Evolutionary conservation across 2,797 vertebrate genomes (phyloP), one percentile per base, ranked within the genome.

Genomic region (Gorsachius magnificus): DNA sequence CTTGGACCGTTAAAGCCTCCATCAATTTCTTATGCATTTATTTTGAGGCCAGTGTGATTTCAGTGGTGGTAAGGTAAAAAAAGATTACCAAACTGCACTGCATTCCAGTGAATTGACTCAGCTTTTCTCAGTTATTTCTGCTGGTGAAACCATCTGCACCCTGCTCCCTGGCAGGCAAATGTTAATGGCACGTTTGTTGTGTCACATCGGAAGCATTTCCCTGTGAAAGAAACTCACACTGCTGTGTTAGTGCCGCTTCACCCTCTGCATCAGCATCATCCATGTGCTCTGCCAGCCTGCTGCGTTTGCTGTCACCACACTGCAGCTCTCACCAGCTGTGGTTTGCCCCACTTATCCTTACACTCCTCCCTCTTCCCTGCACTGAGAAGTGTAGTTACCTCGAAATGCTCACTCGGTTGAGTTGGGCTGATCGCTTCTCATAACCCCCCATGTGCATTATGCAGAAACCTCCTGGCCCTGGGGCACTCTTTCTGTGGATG

Each of bases 361-460:
- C 6, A 2, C 9, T 69, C 33, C 33, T 83, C 78, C 53, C 24
- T 48, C 36, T 48, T 36, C 38, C 61, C 38, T 58, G 88, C 81
- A 5, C 20, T 24, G 28, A 25, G 28, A 29, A 8, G 9, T 18
- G 69, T 16, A 21, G 31, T 43, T 60, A 13, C 53, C 61, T 51
- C 4, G 1, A 24, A 20, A 8, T 5, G 4, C 35, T 35, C 29
- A 7, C 51, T 15, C 5, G 4, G 2, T 25, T 64, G 21, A 33
- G 53, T 19, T 54, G 45, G 14, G 38, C 76, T 45, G 66, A 17
- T 46, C 0, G 0, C 51, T 85, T 24, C 83, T 63, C 22, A 0
- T 13, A 35, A 53, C 20, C 72, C 18, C 20, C 25, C 11, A 0
- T 0, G 16, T 28, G 80, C 43, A 0, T 50, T 9, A 0, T 31